phyloP scores from a whole-genome alignment of 1,140 invertebrate genomes.

The Zaprionus davidi region DNA sequence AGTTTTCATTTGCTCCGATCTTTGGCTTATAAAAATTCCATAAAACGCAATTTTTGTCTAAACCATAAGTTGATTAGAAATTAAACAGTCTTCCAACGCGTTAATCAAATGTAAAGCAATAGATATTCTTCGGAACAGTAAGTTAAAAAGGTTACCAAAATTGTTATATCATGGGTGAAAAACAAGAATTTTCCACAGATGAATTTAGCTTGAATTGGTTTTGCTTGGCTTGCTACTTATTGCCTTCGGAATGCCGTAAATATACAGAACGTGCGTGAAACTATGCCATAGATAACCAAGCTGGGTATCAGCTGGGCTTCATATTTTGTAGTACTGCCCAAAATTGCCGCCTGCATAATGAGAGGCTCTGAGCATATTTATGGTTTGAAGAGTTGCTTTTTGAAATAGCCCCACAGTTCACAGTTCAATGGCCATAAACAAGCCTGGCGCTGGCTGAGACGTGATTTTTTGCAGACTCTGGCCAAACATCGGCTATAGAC shows the following conservation, averaged over 20 bases:
- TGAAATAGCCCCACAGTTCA: conserved; percentile 11
- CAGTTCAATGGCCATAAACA: conserved; percentile 49
- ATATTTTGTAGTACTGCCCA: conserved; percentile 1
- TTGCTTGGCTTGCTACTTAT: conserved; percentile 11
- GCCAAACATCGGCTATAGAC: conserved; percentile 46
- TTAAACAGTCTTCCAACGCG: too few species aligned
- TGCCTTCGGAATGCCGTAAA: conserved; percentile 27
- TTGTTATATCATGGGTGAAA: too few species aligned
- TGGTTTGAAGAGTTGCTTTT: conserved; percentile 62
- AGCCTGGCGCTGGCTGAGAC: conserved; percentile 36
- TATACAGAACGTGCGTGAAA: conserved; percentile 50
- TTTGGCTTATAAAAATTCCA: too few species aligned
- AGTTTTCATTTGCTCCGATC: too few species aligned
- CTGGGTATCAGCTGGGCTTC: conserved; percentile 30
- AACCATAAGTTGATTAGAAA: too few species aligned
- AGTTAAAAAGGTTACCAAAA: too few species aligned
- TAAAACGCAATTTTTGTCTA: too few species aligned
- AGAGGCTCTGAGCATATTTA: conserved; percentile 46
- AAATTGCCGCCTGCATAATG: conserved; percentile 45
- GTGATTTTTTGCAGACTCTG: conserved; percentile 48
- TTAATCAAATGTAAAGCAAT: too few species aligned
- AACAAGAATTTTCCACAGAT: not conserved
- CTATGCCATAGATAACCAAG: conserved; percentile 57
- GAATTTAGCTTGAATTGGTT: not conserved
- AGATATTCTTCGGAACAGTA: too few species aligned